phyloP scores from a whole-genome alignment of 1,140 invertebrate genomes.

The Meteorus sp. region DNA sequence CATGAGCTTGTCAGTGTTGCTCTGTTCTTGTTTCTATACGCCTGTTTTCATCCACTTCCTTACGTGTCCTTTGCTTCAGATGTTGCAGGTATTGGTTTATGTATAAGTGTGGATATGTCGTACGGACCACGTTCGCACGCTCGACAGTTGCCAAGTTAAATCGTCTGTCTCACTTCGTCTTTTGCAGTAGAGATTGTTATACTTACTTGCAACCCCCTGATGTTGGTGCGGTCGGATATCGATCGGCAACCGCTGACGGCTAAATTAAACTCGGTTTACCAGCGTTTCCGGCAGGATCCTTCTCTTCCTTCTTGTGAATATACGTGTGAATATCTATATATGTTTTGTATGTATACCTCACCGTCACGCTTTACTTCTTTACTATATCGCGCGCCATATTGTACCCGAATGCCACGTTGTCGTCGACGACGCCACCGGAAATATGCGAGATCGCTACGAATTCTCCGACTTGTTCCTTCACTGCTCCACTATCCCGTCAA shows the following conservation, averaged over 20 bases:
- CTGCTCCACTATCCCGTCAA: background rate
- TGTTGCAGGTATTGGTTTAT: too few species aligned
- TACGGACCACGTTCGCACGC: background rate
- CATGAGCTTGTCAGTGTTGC: too few species aligned
- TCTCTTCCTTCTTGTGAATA: slow-evolving; percentile 5
- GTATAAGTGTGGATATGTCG: too few species aligned
- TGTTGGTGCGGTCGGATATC: slow-evolving; percentile 30
- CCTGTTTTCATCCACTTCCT: too few species aligned
- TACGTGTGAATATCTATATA: too few species aligned
- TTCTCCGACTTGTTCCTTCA: background rate
- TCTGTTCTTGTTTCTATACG: too few species aligned
- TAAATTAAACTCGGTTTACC: slow-evolving; percentile 35
- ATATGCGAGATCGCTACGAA: slow-evolving; percentile 17
- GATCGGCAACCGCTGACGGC: slow-evolving; percentile 25
- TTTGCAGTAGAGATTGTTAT: background rate
- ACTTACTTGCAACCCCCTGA: background rate
- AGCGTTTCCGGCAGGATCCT: slow-evolving; percentile 17
- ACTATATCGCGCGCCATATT: slow-evolving; percentile 21
- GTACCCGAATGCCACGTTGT: slow-evolving; percentile 23
- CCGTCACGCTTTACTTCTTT: slow-evolving; percentile 12
- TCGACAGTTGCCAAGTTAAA: slow-evolving; percentile 20
- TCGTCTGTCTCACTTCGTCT: slow-evolving; percentile 5
- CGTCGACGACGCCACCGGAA: slow-evolving; percentile 20
- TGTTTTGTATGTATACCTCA: too few species aligned
- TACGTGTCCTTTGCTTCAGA: too few species aligned